Evolutionary conservation across 2,797 vertebrate species (phyloP), one percentile per base, ranked within the genome.

Genomic region (Pipistrellus kuhlii): DNA sequence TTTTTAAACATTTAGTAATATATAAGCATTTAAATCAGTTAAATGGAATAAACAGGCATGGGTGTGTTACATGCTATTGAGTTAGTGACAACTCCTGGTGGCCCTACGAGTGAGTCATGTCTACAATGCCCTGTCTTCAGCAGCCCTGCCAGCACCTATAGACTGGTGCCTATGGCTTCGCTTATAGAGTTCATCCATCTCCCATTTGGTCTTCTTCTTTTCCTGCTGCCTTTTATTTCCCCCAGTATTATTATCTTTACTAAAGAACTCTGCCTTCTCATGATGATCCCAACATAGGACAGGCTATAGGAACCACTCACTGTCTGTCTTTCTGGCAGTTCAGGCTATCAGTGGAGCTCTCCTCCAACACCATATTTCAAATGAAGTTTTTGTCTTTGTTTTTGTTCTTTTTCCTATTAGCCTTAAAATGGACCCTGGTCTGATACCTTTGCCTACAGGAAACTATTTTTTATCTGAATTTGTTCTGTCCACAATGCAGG

Each of bases 1-100:
- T 87, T 68, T 85, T 91, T 81, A 88, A 46, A 57, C 10, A 76
- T 84, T 91, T 76, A 85, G 25, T 4, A 88, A 96, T 46, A 93
- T 2, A 55, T 66, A 89, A 66, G 30, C 25, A 48, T 73, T 75
- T 35, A 91, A 72, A 72, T 68, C n/a, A 84, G 78, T 84, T 71
- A 80, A 83, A 57, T n/a, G 81, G 53, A 83, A 72, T 88, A 72
- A 55, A 53, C 12, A 41, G 12, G 2, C 13, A 64, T 51, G 17
- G 32, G 10, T n/a, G 18, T n/a, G 13, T 48, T 17, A 32, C 55
- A 30, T 80, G 15, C 9, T 12, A 46, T 8, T 59, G 18, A n/a
- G 27, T 21, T 41, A 62, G 27, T 11, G 44, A 38, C 35, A 7
- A 25, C 20, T 48, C 41, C 59, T 32, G 44, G 30, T 46, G 38